Evolutionary conservation across 1,140 invertebrate genomes (phyloP).

Genomic region (Drosophila prosaltans): DNA sequence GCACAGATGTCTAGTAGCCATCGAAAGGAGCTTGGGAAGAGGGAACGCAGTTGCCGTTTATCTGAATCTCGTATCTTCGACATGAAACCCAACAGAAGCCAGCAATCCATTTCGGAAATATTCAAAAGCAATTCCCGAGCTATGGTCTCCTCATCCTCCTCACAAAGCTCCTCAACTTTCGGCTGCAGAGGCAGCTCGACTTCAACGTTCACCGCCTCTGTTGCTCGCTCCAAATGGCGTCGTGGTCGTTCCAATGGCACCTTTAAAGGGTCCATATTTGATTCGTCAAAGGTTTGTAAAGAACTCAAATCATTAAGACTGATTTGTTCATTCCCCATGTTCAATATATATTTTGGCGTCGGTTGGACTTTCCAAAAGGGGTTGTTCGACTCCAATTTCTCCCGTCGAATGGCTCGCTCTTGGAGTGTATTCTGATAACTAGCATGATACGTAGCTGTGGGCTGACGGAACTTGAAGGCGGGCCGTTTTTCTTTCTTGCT

Average conservation of each 20-base stretch:
- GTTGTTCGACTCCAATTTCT: constrained; percentile 35
- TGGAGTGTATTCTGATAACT: constrained; percentile 36
- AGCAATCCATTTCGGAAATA: constrained; percentile 78
- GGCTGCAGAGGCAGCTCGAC: neutral
- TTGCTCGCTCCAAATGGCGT: constrained; percentile 30
- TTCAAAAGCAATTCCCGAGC: constrained; percentile 31
- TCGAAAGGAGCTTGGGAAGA: constrained; percentile 84
- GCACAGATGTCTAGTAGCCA: constrained; percentile 85
- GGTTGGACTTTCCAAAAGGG: constrained; percentile 39
- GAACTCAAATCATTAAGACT: constrained; percentile 40
- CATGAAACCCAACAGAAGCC: constrained; percentile 66
- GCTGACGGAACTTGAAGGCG: constrained; percentile 37
- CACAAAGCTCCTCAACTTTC: neutral
- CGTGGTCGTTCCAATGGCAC: constrained; percentile 48
- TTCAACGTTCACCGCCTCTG: neutral
- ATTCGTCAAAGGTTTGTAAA: constrained; percentile 55
- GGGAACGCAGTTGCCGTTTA: constrained; percentile 71
- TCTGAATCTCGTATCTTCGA: constrained; percentile 23
- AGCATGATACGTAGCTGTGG: constrained; percentile 33
- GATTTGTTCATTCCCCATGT: constrained; percentile 36
- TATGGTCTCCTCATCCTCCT: neutral
- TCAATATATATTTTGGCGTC: constrained; percentile 33
- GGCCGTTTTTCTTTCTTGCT: constrained; percentile 39
- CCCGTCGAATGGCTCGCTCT: neutral
- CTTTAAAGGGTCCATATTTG: constrained; percentile 50